phyloP scores from a whole-genome alignment of 1,140 invertebrate genomes.

The Rhagoletis zephyria region DNA sequence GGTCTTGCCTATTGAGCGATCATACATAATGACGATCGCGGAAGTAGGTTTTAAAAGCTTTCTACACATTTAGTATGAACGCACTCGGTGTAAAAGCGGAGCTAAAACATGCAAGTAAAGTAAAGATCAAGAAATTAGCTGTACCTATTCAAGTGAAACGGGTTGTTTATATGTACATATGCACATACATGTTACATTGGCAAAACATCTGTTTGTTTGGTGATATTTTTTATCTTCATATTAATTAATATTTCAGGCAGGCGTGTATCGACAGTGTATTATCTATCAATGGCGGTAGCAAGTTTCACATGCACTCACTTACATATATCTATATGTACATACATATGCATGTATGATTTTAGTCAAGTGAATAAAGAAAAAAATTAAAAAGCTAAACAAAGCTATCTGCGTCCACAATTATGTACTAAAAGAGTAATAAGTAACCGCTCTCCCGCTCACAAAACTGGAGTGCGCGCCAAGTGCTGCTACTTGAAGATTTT shows the following conservation, averaged over 20 bases:
- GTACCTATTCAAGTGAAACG: no score
- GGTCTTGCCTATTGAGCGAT: no score
- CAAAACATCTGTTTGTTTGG: conserved; percentile 31
- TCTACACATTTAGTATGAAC: no score
- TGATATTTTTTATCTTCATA: background rate
- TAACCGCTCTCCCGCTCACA: conserved; percentile 7
- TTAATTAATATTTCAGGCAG: conserved; percentile 39
- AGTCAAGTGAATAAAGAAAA: background rate
- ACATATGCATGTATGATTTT: background rate
- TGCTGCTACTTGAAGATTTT: background rate
- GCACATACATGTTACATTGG: background rate
- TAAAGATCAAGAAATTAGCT: no score
- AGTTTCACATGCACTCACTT: background rate
- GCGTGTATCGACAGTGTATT: background rate
- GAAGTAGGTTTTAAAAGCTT: no score
- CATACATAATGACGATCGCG: no score
- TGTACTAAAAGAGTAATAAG: background rate
- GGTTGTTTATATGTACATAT: no score
- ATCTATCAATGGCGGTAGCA: background rate
- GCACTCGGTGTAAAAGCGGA: no score
- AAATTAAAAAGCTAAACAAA: no score
- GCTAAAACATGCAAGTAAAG: no score
- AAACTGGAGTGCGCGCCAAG: conserved; percentile 9
- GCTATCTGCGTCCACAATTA: no score
- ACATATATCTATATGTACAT: background rate